Evolutionary conservation across 2,888 invertebrate species (phyloP).

Genomic region (Polydrusus pterygomalis): DNA sequence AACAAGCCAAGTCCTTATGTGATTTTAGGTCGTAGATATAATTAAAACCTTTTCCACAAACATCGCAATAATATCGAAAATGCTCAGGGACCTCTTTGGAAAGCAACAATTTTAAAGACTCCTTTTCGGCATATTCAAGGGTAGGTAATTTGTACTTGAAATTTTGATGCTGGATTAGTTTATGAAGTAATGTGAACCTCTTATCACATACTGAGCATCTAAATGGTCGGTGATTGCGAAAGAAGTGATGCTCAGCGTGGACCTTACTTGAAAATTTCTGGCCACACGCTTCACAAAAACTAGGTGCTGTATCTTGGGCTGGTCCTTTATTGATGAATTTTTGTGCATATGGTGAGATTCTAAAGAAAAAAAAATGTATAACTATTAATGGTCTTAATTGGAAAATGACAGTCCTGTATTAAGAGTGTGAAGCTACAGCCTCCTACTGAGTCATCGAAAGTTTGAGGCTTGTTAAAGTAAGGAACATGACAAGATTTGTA

Average conservation of each 20-base stretch:
- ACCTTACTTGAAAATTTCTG: background rate
- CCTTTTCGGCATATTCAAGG: slow-evolving; percentile 14
- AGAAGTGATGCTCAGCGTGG: background rate
- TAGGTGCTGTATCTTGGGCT: background rate
- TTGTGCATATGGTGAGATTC: background rate
- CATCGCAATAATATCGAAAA: slow-evolving; percentile 17
- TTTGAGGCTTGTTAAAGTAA: too few species aligned
- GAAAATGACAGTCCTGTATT: too few species aligned
- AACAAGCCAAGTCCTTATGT: background rate
- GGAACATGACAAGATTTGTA: too few species aligned
- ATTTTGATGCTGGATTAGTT: slow-evolving; percentile 10
- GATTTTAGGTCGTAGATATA: background rate
- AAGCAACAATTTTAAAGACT: background rate
- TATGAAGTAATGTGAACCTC: background rate
- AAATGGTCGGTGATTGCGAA: background rate
- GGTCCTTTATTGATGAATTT: background rate
- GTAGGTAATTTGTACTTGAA: background rate
- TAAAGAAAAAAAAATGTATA: background rate
- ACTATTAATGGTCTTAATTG: too few species aligned
- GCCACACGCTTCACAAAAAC: slow-evolving; percentile 26
- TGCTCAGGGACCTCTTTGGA: slow-evolving; percentile 4
- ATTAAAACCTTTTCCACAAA: slow-evolving; percentile 21
- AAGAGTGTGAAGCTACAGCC: too few species aligned
- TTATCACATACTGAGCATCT: slow-evolving; percentile 9
- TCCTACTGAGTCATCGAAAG: too few species aligned